Evolutionary conservation across 2,888 invertebrate genomes (phyloP).

Genomic region (Parapristionchus giblindavisi): DNA sequence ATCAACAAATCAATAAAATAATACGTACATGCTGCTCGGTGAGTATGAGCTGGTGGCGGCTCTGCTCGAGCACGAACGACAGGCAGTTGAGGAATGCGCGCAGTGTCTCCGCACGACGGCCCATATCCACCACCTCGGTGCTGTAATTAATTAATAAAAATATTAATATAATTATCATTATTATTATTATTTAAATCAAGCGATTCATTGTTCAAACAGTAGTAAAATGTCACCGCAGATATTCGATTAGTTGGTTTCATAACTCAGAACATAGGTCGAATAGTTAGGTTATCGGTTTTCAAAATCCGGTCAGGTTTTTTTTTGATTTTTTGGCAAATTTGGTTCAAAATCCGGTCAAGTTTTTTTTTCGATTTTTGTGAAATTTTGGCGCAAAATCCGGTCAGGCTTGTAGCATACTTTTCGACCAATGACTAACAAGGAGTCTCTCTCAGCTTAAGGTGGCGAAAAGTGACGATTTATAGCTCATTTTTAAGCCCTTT

Average conservation of each 20-base stretch:
- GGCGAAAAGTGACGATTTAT: no score
- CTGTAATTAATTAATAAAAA: not conserved
- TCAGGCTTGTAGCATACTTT: no score
- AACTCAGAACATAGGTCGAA: not conserved
- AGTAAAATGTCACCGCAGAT: not conserved
- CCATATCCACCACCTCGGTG: not conserved
- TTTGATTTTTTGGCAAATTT: no score
- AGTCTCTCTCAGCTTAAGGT: no score
- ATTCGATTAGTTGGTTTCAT: not conserved
- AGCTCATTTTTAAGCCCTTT: no score
- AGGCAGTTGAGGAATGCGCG: not conserved
- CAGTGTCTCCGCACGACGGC: not conserved
- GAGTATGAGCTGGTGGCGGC: not conserved
- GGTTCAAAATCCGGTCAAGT: no score
- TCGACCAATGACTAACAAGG: no score
- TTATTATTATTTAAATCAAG: not conserved
- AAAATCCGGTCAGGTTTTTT: no score
- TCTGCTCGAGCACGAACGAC: not conserved
- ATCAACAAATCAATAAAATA: no score
- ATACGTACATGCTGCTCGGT: not conserved
- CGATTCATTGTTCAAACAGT: not conserved
- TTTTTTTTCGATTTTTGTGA: no score
- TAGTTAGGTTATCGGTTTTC: no score
- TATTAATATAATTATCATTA: not conserved
- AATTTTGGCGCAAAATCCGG: no score